phyloP scores from a whole-genome alignment of 2,888 invertebrate species.

The Theretra japonica region DNA sequence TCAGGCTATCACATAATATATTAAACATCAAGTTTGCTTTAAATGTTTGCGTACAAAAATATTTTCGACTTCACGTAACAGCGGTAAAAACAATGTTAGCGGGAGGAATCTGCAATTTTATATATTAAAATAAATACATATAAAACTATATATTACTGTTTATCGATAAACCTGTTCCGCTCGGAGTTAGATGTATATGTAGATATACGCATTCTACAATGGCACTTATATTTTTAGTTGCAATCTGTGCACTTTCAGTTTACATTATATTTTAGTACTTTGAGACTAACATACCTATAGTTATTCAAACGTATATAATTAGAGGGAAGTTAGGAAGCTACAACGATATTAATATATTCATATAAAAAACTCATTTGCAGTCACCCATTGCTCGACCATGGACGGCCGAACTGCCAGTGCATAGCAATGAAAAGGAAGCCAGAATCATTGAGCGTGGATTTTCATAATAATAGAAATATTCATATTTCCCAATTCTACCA shows the following conservation, averaged over 20 bases:
- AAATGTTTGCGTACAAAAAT: conserved; percentile 71
- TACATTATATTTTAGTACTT: conserved; percentile 19
- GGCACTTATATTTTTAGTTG: conserved; percentile 62
- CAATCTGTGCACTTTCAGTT: conserved; percentile 18
- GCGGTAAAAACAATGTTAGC: conserved; percentile 57
- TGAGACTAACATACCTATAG: conserved; percentile 21
- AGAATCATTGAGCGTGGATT: conserved; percentile 23
- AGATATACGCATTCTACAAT: conserved; percentile 62
- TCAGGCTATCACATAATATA: conserved; percentile 70
- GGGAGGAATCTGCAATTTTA: conserved; percentile 61
- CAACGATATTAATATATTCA: conserved; percentile 13
- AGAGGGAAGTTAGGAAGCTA: conserved; percentile 21
- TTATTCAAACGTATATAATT: conserved; percentile 19
- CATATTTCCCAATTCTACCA: background rate
- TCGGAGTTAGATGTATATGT: conserved; percentile 31
- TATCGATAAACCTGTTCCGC: conserved; percentile 6
- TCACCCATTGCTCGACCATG: background rate
- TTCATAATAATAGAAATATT: conserved; percentile 10
- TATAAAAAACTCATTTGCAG: conserved; percentile 18
- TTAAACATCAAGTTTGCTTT: conserved; percentile 53
- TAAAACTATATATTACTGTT: conserved; percentile 29
- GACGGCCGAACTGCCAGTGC: conserved; percentile 3
- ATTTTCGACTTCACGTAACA: conserved; percentile 62
- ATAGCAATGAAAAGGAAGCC: conserved; percentile 6
- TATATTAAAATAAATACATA: conserved; percentile 33